Evolutionary conservation across 2,888 invertebrate genomes (phyloP).

Genomic region (Rotaria macrura): DNA sequence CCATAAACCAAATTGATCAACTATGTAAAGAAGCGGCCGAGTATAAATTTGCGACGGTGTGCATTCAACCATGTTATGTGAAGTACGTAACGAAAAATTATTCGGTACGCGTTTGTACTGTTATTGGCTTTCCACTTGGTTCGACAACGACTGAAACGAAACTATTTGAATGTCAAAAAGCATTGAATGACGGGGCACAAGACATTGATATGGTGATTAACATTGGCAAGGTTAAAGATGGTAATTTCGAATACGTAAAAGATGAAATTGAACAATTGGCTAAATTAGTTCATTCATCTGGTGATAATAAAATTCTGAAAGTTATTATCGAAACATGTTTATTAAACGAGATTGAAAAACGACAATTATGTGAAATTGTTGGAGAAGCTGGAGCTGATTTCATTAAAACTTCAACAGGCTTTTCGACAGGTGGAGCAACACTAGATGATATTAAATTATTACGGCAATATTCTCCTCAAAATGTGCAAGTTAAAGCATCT

Average conservation of each 20-base stretch:
- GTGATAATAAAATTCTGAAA: constrained; percentile 6
- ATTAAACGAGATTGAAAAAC: neutral
- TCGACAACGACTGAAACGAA: neutral
- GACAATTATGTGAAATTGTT: neutral
- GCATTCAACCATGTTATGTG: neutral
- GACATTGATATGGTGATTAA: constrained; percentile 25
- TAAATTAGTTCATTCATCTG: neutral
- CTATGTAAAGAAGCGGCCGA: neutral
- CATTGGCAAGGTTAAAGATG: neutral
- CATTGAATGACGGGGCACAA: neutral
- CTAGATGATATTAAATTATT: constrained; percentile 18
- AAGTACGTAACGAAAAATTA: neutral
- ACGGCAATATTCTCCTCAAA: neutral
- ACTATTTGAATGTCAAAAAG: constrained; percentile 10
- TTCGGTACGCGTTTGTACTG: neutral
- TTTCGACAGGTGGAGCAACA: constrained; percentile 20
- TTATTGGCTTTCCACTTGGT: constrained; percentile 18
- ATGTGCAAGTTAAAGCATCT: constrained; percentile 17
- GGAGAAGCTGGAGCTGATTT: neutral
- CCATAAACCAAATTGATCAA: neutral
- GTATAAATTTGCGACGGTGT: neutral
- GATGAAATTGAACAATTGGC: constrained; percentile 17
- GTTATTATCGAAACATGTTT: constrained; percentile 22
- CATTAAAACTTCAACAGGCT: constrained; percentile 18
- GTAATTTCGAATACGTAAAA: neutral